phyloP scores from a whole-genome alignment of 2,888 invertebrate species.

The Sipunculus nudus region DNA sequence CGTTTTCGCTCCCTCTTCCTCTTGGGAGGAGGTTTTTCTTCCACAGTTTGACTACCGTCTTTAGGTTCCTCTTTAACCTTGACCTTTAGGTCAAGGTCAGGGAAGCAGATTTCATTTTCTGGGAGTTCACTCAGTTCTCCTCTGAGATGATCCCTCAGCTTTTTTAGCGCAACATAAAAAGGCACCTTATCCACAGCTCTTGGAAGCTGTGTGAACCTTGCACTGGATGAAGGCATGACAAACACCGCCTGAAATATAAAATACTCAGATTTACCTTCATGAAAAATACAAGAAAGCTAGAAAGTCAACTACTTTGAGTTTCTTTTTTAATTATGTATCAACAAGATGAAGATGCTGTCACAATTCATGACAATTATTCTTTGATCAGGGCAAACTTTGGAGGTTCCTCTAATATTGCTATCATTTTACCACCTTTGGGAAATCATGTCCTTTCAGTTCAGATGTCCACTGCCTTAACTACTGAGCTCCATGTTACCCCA shows the following conservation, averaged over 20 bases:
- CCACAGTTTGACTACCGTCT: neutral
- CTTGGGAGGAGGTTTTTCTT: neutral
- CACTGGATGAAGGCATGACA: conserved; percentile 99
- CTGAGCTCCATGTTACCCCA: too few relatives aligned
- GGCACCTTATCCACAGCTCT: conserved; percentile 97
- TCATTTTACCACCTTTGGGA: too few relatives aligned
- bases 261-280: neutral
- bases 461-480: too few relatives aligned
- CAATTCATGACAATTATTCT: too few relatives aligned
- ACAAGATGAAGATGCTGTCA: too few relatives aligned
- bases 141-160: conserved; percentile 92
- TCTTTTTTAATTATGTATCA: too few relatives aligned
- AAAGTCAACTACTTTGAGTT: too few relatives aligned
- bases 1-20: too few relatives aligned
- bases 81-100: conserved; percentile 46
- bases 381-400: too few relatives aligned
- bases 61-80: conserved; percentile 26
- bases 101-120: conserved; percentile 63
- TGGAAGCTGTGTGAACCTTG: conserved; percentile 96
- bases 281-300: too few relatives aligned
- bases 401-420: too few relatives aligned
- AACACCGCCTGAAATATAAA: conserved; percentile 84
- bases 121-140: conserved; percentile 71
- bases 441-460: too few relatives aligned
- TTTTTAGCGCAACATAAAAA: conserved; percentile 94